phyloP scores from a whole-genome alignment of 2,888 invertebrate species.

The Hirudinaria manillensis region DNA sequence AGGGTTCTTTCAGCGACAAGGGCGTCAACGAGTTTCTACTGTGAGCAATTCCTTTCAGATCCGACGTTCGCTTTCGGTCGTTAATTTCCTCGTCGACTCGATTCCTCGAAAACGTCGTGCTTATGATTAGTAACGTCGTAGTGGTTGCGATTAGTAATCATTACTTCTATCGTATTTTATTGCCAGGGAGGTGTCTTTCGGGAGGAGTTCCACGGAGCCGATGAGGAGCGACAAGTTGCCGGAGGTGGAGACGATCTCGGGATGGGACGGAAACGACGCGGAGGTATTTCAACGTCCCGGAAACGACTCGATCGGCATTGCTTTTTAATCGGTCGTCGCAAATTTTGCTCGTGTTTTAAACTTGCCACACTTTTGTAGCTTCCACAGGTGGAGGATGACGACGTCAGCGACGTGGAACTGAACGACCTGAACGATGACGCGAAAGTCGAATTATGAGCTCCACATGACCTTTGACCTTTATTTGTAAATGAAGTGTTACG shows the following conservation, averaged over 20 bases:
- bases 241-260: constrained; percentile 62
- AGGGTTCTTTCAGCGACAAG: constrained; percentile 81
- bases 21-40: constrained; percentile 89
- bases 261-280: constrained; percentile 94
- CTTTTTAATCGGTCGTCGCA: neutral
- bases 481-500: neutral
- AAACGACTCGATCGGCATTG: neutral
- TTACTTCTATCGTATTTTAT: neutral
- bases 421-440: constrained; percentile 55
- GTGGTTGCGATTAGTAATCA: neutral
- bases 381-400: constrained; percentile 71
- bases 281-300: constrained; percentile 55
- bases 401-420: constrained; percentile 80
- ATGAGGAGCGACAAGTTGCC: constrained; percentile 61
- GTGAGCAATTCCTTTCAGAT: constrained; percentile 41
- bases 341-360: neutral
- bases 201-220: constrained; percentile 83
- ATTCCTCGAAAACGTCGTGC: no score
- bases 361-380: constrained; percentile 42
- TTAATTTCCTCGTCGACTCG: neutral
- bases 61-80: neutral
- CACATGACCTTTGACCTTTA: neutral
- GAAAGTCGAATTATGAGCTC: constrained; percentile 43
- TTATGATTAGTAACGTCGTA: no score
- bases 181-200: constrained; percentile 78